Conservation (phyloP, 92 coral and sea anemone species). For the Siderastrea siderea region DNA sequence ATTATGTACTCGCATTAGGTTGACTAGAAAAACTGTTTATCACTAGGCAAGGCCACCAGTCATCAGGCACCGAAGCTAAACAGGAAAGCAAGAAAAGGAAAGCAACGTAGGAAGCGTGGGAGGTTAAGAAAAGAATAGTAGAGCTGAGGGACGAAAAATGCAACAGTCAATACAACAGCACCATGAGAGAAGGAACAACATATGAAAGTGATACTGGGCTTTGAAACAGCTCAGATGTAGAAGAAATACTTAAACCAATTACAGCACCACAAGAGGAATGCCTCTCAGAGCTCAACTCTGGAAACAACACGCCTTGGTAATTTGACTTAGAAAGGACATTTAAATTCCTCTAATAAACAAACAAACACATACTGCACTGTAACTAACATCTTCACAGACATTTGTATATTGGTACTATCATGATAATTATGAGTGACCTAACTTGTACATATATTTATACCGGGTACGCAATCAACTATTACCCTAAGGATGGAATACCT, state of each 20-base stretch:
- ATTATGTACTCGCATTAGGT: too few species aligned
- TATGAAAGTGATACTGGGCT: constrained; percentile 15
- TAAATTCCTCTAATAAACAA: too few species aligned
- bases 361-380: too few species aligned
- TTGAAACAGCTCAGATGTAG: constrained; percentile 20
- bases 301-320: constrained; percentile 24
- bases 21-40: not conserved
- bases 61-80: not conserved
- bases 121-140: not conserved
- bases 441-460: too few species aligned
- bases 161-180: not conserved
- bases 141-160: not conserved
- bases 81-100: not conserved
- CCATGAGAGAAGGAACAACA: not conserved
- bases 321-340: not conserved
- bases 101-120: not conserved
- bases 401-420: too few species aligned
- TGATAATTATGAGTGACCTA: too few species aligned
- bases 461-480: too few species aligned
- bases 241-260: constrained; percentile 6
- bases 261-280: constrained; percentile 14
- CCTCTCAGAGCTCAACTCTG: not conserved
- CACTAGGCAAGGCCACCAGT: not conserved
- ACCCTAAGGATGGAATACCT: too few species aligned
- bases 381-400: not conserved